These are phyloP conservation scores for Zophobas morio DNA, from an alignment of 1,140 invertebrate genomes.

Conservation along the genomic window DNA sequence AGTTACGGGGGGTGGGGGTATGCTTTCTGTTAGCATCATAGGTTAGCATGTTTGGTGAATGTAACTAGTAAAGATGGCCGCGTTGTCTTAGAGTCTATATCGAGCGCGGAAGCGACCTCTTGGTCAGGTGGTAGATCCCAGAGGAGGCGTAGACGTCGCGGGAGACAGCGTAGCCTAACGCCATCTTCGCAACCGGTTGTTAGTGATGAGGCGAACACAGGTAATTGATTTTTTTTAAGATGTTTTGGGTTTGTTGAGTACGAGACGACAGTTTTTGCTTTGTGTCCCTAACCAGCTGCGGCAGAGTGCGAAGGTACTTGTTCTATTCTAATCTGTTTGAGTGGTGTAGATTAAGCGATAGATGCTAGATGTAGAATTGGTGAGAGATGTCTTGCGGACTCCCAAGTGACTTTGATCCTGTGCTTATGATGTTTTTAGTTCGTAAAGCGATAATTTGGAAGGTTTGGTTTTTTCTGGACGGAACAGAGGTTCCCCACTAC, in stretches of 20 bases:
- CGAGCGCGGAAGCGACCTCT: conserved; percentile 73
- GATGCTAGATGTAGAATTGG: no score
- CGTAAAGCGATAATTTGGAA: no score
- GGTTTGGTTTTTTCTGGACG: no score
- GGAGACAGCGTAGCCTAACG: conserved; percentile 57
- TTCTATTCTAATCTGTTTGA: conserved; percentile 16
- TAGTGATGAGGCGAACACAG: conserved; percentile 3
- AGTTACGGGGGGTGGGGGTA: background rate
- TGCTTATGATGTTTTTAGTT: no score
- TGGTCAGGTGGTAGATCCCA: conserved; percentile 69
- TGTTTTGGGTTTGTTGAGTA: conserved; percentile 22
- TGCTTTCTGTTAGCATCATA: background rate
- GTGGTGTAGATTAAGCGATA: background rate
- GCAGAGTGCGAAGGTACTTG: conserved; percentile 7
- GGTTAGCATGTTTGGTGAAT: conserved; percentile 28
- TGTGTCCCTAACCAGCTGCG: conserved; percentile 6
- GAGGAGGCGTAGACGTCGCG: conserved; percentile 65
- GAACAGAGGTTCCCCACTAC: no score
- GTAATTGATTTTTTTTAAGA: conserved; percentile 31
- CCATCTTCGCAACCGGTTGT: conserved; percentile 34
- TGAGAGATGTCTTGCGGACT: background rate
- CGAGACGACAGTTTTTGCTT: background rate
- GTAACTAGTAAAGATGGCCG: conserved; percentile 53
- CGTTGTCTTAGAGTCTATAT: conserved; percentile 71
- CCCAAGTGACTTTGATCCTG: no score